Evolutionary conservation across 1,140 invertebrate species (phyloP).

Genomic region (Drosophila arizonae): DNA sequence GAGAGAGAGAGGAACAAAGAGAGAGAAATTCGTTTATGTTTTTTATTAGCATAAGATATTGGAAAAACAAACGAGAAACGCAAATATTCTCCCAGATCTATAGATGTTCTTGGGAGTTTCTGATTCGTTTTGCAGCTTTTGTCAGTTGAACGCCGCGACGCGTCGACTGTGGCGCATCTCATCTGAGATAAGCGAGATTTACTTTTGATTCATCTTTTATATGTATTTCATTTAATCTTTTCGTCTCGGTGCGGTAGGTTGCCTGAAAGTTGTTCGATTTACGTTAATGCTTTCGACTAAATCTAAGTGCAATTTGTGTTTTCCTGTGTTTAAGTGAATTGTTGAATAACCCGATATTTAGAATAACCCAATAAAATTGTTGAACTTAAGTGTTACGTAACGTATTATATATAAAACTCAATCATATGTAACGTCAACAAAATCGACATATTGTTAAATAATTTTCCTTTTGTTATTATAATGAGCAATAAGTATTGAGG

Average conservation of each 20-base stretch:
- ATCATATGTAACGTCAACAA: too few relatives aligned
- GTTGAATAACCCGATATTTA: background rate
- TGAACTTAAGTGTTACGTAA: too few relatives aligned
- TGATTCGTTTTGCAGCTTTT: slow-evolving; percentile 14
- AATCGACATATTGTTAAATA: too few relatives aligned
- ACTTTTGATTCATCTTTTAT: background rate
- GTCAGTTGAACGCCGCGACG: slow-evolving; percentile 41
- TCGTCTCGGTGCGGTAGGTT: slow-evolving; percentile 41
- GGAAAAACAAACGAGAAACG: slow-evolving; percentile 13
- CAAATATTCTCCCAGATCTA: slow-evolving; percentile 17
- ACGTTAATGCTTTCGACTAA: background rate
- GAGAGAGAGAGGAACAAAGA: background rate
- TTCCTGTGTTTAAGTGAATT: too few relatives aligned
- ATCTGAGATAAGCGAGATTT: slow-evolving; percentile 56
- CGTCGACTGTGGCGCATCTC: slow-evolving; percentile 39
- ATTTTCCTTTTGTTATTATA: too few relatives aligned
- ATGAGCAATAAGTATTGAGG: too few relatives aligned
- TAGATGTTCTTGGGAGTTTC: slow-evolving; percentile 25
- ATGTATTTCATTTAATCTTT: slow-evolving; percentile 28
- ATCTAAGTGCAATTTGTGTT: slow-evolving; percentile 5
- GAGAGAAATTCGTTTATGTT: slow-evolving; percentile 53
- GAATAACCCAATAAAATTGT: too few relatives aligned
- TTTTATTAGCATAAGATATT: slow-evolving; percentile 78
- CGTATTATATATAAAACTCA: too few relatives aligned
- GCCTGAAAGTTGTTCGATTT: slow-evolving; percentile 21